A percentile compares a stretch with the other conserved stretches of the same genome.
Evolutionary conservation across 2,113 vertebrate species (phyloP).

Genomic region (Protobothrops mucrosquamatus): DNA sequence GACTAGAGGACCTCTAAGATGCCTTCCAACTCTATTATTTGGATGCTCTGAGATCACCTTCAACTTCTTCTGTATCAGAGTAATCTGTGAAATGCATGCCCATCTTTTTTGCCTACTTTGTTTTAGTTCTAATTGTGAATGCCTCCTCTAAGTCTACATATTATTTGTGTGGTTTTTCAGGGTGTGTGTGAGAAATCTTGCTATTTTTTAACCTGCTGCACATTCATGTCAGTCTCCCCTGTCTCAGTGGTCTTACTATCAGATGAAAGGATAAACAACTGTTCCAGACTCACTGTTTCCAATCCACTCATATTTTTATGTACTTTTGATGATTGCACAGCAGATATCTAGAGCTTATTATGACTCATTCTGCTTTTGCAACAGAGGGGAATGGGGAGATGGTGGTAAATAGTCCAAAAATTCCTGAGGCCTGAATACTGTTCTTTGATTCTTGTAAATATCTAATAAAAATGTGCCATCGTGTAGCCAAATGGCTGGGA

Average conservation of each 20-base stretch:
- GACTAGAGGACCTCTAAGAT: too few species aligned
- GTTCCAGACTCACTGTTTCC: constrained; percentile 25
- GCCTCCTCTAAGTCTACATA: background rate
- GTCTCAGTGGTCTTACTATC: background rate
- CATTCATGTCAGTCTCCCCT: background rate
- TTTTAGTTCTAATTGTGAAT: background rate
- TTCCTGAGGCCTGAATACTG: constrained; percentile 10
- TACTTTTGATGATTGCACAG: constrained; percentile 23
- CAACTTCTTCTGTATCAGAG: background rate
- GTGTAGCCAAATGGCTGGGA: constrained; percentile 27
- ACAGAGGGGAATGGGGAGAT: background rate
- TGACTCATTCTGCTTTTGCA: background rate
- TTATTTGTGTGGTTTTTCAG: background rate
- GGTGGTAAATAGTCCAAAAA: constrained; percentile 20
- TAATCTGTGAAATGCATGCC: background rate
- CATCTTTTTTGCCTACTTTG: background rate
- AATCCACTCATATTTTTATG: constrained; percentile 2
- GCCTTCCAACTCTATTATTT: too few species aligned
- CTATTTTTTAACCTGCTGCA: background rate
- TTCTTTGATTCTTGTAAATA: constrained; percentile 12
- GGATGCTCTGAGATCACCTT: background rate
- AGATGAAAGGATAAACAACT: constrained; percentile 22
- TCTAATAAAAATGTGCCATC: constrained; percentile 22
- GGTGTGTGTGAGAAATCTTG: background rate
- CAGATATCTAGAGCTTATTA: background rate